phyloP scores from a whole-genome alignment of 2,113 vertebrate genomes.

The Lagenorhynchus albirostris region DNA sequence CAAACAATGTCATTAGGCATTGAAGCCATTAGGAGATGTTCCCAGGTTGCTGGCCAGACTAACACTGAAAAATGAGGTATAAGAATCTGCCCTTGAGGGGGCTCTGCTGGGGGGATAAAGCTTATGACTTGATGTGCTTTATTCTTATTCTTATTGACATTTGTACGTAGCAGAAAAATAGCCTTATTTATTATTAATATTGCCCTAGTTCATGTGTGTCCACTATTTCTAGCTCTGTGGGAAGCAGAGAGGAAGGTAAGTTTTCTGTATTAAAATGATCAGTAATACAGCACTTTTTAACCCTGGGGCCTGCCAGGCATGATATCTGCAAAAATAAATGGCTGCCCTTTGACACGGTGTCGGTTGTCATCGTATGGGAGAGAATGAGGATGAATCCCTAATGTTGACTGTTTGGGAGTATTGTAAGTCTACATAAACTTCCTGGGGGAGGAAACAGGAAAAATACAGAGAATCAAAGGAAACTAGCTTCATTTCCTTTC shows the following conservation, averaged over 20 bases:
- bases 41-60: not conserved
- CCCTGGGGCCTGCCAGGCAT: not conserved
- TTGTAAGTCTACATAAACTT: slow-evolving; percentile 64
- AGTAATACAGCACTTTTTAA: not conserved
- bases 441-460: slow-evolving; percentile 75
- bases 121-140: not conserved
- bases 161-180: not conserved
- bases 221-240: not conserved
- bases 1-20: not conserved
- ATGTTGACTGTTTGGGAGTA: slow-evolving; percentile 41
- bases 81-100: not conserved
- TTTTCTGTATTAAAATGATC: not conserved
- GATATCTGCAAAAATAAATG: slow-evolving; percentile 62
- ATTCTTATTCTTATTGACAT: not conserved
- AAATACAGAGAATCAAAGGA: slow-evolving; percentile 74
- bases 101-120: not conserved
- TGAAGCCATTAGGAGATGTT: not conserved
- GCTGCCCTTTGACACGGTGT: slow-evolving; percentile 54
- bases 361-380: slow-evolving; percentile 60
- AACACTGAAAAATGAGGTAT: not conserved
- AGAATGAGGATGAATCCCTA: slow-evolving; percentile 53
- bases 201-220: not conserved
- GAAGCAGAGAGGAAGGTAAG: not conserved
- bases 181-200: not conserved
- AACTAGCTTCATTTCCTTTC: slow-evolving; percentile 73